Evolutionary conservation across 2,113 vertebrate species (phyloP), one percentile per base, ranked within the genome.

Genomic region (Junco hyemalis): DNA sequence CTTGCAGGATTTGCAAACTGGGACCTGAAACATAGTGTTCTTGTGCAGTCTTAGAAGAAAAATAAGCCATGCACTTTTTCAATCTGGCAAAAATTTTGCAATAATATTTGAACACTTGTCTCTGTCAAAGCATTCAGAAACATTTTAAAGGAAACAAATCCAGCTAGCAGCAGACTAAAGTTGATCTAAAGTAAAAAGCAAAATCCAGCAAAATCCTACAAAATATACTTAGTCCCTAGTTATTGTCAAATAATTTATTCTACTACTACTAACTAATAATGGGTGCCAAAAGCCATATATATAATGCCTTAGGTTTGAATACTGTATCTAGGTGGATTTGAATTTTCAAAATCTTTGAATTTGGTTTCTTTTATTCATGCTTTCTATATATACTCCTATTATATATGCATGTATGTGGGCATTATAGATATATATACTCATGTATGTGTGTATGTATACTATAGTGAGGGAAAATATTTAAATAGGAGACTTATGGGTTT

Each of bases 71-170:
- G 93, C 79, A 94, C 47, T 96, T 94, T 97, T 97, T 97, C 89
- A 97, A 88, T 95, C 65, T 95, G 94, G 92, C 59, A 92, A 96
- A 95, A 96, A 96, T 93, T 96, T 97, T 96, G 93, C 93, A 97
- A 83, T 54, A 61, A n/a, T 42, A 40, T 87, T 85, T 81, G 92
- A 97, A 95, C 70, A 40, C 82, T 96, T 96, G 59, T 93, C 59
- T 95, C 94, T 92, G 92, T 95, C 82, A 96, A 93, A 97, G 94
- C 56, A 92, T 96, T 98, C 71, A 81, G 66, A 95, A 97, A 96
- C 36, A 95, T 88, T 94, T 96, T 96, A 79, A 96, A 93, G 93
- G 96, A 97, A 97, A 97, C 86, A 96, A 92, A 97, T 80, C 60
- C 87, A 95, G 81, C 61, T 81, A 96, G 71, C 64, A 94, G 81